A percentile compares a stretch with the other conserved stretches of the same genome.
Evolutionary conservation across 2,113 vertebrate genomes (phyloP).

Genomic region (Nibea coibor): DNA sequence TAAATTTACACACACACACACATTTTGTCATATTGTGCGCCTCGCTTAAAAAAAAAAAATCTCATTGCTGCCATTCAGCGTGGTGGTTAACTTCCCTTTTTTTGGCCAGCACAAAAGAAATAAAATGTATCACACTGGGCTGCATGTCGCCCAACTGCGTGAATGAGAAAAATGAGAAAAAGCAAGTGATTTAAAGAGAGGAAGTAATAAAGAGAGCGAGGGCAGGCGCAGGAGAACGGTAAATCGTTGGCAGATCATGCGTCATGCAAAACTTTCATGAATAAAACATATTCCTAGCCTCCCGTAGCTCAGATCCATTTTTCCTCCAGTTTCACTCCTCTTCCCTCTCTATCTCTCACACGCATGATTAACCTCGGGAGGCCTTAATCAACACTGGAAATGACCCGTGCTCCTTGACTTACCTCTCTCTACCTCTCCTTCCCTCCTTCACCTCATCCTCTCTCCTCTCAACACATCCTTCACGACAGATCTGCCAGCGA

Average conservation of each 20-base stretch:
- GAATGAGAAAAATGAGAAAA: slow-evolving; percentile 68
- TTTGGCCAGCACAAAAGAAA: slow-evolving; percentile 54
- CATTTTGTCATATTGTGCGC: slow-evolving; percentile 24
- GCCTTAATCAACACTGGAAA: slow-evolving; percentile 84
- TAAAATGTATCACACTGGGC: slow-evolving; percentile 55
- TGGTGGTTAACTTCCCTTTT: slow-evolving; percentile 55
- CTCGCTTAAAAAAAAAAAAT: slow-evolving; percentile 37
- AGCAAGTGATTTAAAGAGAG: slow-evolving; percentile 78
- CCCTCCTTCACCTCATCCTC: slow-evolving; percentile 60
- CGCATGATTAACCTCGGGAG: slow-evolving; percentile 83
- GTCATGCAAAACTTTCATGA: slow-evolving; percentile 84
- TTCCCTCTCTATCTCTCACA: slow-evolving; percentile 78
- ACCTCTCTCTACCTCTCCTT: slow-evolving; percentile 48
- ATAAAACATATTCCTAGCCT: slow-evolving; percentile 83
- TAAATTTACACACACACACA: slow-evolving; percentile 19
- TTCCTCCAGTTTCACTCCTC: slow-evolving; percentile 64
- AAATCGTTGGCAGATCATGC: slow-evolving; percentile 82
- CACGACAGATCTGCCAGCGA: slow-evolving; percentile 17
- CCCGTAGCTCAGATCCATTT: slow-evolving; percentile 75
- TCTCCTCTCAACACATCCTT: slow-evolving; percentile 34
- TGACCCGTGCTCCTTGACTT: slow-evolving; percentile 80
- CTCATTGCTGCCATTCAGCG: slow-evolving; percentile 9
- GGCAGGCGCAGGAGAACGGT: slow-evolving; percentile 66
- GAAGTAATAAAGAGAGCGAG: slow-evolving; percentile 70
- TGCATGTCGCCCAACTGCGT: slow-evolving; percentile 36